Evolutionary conservation across 35 echinoderm and acorn worm species (phyloP).

Genomic region (Hemicentrotus pulcherrimus): DNA sequence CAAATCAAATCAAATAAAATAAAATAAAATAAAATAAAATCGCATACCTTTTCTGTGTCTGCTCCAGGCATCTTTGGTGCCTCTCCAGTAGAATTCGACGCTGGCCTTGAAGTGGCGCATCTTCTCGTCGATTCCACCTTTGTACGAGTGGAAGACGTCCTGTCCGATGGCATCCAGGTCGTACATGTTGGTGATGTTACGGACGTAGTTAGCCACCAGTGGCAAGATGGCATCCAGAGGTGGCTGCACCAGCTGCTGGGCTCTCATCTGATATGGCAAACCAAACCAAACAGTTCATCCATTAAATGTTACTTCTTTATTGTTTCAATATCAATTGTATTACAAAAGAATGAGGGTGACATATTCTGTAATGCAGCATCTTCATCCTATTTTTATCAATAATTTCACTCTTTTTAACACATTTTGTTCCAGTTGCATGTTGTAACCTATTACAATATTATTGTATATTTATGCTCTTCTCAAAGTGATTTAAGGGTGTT

Average conservation of each 20-base stretch:
- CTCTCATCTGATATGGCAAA: slow-evolving; percentile 57
- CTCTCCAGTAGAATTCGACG: slow-evolving; percentile 91
- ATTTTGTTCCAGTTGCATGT: too few species aligned
- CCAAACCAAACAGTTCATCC: too few species aligned
- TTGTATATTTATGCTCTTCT: too few species aligned
- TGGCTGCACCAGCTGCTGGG: slow-evolving; percentile 84
- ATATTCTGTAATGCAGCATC: too few species aligned
- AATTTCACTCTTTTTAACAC: too few species aligned
- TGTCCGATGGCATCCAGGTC: slow-evolving; percentile 88
- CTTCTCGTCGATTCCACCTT: slow-evolving; percentile 77
- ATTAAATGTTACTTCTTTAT: too few species aligned
- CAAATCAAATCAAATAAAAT: neutral
- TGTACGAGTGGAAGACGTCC: slow-evolving; percentile 83
- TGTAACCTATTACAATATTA: too few species aligned
- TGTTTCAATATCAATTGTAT: too few species aligned
- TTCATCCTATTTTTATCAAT: too few species aligned
- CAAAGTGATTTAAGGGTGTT: too few species aligned
- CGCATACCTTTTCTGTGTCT: slow-evolving; percentile 78
- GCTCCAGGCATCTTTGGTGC: slow-evolving; percentile 88
- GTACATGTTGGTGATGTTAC: slow-evolving; percentile 73
- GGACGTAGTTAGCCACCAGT: slow-evolving; percentile 68
- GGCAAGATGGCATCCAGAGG: slow-evolving; percentile 83
- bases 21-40: too few species aligned
- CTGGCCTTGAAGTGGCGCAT: slow-evolving; percentile 87
- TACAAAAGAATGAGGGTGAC: too few species aligned